Percentiles rank a stretch among this genome's conserved stretches.
Conservation (phyloP, 2,113 vertebrate species). For the Dromaius novaehollandiae region DNA sequence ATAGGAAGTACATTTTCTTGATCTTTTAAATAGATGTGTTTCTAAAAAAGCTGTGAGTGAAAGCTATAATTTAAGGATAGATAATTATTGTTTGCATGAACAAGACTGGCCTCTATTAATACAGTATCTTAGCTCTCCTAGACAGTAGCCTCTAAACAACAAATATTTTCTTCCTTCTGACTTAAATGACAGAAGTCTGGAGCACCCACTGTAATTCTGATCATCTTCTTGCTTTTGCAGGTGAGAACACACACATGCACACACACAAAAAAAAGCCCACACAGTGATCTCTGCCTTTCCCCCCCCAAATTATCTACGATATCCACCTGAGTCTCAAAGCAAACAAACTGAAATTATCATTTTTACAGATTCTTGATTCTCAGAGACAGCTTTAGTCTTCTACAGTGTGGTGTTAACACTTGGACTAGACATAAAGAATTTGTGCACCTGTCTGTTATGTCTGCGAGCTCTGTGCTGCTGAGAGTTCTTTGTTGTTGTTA, state of each 20-base stretch:
- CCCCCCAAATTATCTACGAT: slow-evolving; percentile 64
- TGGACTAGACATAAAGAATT: slow-evolving; percentile 77
- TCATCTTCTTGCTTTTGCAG: slow-evolving; percentile 16
- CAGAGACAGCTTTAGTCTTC: slow-evolving; percentile 71
- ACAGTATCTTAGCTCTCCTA: background rate
- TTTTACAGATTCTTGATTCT: slow-evolving; percentile 79
- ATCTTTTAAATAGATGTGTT: slow-evolving; percentile 32
- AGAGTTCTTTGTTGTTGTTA: slow-evolving; percentile 79
- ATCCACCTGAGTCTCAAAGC: slow-evolving; percentile 76
- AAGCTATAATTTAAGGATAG: slow-evolving; percentile 28
- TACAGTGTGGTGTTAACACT: slow-evolving; percentile 67
- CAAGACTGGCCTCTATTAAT: slow-evolving; percentile 21
- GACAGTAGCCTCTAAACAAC: slow-evolving; percentile 8
- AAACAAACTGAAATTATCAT: slow-evolving; percentile 71
- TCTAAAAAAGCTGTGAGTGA: background rate
- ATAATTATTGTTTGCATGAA: slow-evolving; percentile 46
- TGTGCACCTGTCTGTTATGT: slow-evolving; percentile 77
- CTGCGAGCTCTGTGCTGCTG: slow-evolving; percentile 65
- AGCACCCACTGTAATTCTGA: background rate
- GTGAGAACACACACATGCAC: background rate
- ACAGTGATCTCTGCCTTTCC: background rate
- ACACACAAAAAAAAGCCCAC: background rate
- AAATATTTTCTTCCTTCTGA: background rate
- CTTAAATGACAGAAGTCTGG: background rate
- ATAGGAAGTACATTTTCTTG: background rate